phyloP scores from a whole-genome alignment of 2,113 vertebrate species.

The Zonotrichia leucophrys region DNA sequence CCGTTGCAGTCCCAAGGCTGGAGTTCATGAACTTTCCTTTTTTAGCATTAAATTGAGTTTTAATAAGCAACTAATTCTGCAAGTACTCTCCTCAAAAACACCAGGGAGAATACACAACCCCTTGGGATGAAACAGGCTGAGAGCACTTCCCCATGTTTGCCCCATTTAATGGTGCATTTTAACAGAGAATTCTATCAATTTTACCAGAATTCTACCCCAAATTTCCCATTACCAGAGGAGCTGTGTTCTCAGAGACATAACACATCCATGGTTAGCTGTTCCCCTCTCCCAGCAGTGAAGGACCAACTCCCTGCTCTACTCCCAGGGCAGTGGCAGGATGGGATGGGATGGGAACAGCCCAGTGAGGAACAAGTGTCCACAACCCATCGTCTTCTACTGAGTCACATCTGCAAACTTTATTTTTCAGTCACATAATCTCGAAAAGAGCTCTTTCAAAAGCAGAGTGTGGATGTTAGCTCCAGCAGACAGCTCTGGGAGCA shows the following conservation, averaged over 20 bases:
- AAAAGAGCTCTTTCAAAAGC: neutral
- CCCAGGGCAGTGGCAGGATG: neutral
- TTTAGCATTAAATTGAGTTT: neutral
- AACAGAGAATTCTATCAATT: neutral
- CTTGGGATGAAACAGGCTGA: neutral
- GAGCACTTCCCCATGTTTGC: neutral
- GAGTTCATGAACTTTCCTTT: neutral
- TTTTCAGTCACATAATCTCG: neutral
- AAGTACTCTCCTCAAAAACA: neutral
- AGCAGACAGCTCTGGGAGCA: slow-evolving; percentile 18
- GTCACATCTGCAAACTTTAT: neutral
- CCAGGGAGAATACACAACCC: neutral
- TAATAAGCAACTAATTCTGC: neutral
- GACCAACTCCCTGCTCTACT: neutral
- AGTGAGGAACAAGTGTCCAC: neutral
- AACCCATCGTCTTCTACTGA: neutral
- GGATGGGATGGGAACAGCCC: neutral
- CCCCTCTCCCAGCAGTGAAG: neutral
- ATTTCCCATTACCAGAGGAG: neutral
- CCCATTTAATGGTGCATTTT: neutral
- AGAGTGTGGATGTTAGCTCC: neutral
- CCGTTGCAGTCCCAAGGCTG: neutral
- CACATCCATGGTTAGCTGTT: neutral
- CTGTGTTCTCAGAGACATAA: neutral
- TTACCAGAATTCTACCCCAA: neutral